Evolutionary conservation across 2,797 vertebrate species (phyloP), one percentile per base, ranked within the genome.

Genomic region (Pygocentrus nattereri): DNA sequence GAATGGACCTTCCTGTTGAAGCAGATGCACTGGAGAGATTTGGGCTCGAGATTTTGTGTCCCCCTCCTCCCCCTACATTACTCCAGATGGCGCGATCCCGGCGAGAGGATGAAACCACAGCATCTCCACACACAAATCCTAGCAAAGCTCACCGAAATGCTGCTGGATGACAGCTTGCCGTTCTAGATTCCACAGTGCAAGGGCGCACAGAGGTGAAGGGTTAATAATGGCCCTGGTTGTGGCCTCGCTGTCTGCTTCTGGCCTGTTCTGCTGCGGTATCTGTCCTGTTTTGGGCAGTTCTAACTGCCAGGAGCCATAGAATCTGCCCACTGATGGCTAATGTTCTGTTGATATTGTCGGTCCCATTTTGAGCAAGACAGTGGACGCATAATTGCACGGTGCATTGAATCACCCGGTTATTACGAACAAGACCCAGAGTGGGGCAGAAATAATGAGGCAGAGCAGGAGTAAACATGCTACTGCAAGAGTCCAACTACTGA

Each of bases 1-100:
- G 38, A 80, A 59, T 80, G 62, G 76, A 80, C 62, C 64, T 76
- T 78, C 62, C 62, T 52, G 78, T 81, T 31, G 58, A 84, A 88
- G 84, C 88, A 89, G 89, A 89, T 89, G 87, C 79, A 85, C 83
- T 80, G 71, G 44, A 31, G 74, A 86, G 84, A 88, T 89, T 88
- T 84, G 38, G 52, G 71, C 74, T 80, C 10, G 56, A 58, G 56
- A 58, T 23, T 58, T 58, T 64, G 61, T 16, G 4, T 31, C 61
- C 30, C 27, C 15, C 18, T 76, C 21, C 49, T 62, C 61, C 47
- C 38, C 58, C 38, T 27, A 61, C 70, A 74, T 82, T 76, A 76
- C 68, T 82, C 84, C 88, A 89, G 88, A 89, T 90, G 90, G 88
- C 81, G 80, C 79, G 65, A 76, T 83, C 74, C 71, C 77, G 64